Conservation (phyloP, 2,888 invertebrate genomes). For the Crepidodera aurea region DNA sequence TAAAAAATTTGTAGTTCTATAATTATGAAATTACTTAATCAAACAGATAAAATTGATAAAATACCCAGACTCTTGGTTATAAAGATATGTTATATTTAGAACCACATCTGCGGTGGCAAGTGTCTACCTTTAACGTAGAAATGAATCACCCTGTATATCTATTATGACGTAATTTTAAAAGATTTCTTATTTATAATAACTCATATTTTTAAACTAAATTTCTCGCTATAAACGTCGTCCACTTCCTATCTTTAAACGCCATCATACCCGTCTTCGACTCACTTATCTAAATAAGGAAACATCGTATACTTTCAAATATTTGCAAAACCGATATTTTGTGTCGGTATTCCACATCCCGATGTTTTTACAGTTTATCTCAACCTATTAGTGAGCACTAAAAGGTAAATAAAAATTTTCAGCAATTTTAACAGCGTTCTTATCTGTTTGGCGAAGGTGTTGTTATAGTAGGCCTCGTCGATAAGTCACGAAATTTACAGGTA, state of each 20-base stretch:
- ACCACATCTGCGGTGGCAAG: too few species aligned
- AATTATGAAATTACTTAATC: too few species aligned
- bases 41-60: too few species aligned
- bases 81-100: too few species aligned
- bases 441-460: constrained; percentile 23
- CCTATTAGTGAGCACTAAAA: constrained; percentile 32
- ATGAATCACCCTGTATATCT: too few species aligned
- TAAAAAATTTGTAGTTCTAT: too few species aligned
- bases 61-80: too few species aligned
- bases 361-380: constrained; percentile 35
- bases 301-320: constrained; percentile 42
- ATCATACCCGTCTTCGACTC: neutral
- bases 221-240: neutral
- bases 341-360: constrained; percentile 35
- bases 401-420: constrained; percentile 31
- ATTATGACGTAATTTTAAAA: too few species aligned
- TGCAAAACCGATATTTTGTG: constrained; percentile 36
- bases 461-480: neutral
- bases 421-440: constrained; percentile 21
- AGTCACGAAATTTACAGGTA: neutral
- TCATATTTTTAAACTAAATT: too few species aligned
- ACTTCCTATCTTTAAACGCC: constrained; percentile 8
- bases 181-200: too few species aligned
- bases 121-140: too few species aligned
- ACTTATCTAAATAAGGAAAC: constrained; percentile 26